Base-by-base conservation (phyloP, 1,140 invertebrate genomes). In the Polypedilum vanderplanki region DNA sequence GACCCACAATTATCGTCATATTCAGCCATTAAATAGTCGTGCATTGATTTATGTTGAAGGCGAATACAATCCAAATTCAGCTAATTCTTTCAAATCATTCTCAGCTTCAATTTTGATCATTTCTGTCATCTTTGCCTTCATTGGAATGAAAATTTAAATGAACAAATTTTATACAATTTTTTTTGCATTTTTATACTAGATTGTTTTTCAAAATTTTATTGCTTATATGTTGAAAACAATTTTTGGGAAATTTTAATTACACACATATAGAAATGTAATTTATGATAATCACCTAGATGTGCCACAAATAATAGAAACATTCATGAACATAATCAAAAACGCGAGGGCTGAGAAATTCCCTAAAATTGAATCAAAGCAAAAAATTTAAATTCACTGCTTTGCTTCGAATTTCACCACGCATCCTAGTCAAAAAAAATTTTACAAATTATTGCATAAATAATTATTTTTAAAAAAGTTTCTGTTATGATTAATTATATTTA, bases 1-100 rank as follows among this genome's bases (percentile, higher is more conserved):
- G 75, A 78, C 77, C n/a, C 80, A 84, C 77, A 86, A 85, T 41
- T 86, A 79, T 77, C 79, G 85, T 22, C 79, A 80, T 70, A 64
- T 85, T 18, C 85, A 86, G 76, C 76, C 77, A 18, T 76, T 81
- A 15, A 83, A 85, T 70, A 79, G 80, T 75, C 79, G 81, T 7
- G 78, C 80, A 3, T 76, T 82, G 22, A 78, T 82, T 0, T 24
- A 81, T 4, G 81, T 82, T 8, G 75, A 77, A 18, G 73, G 74
- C 73, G 76, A 18, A 5, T 64, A 57, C n/a, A 57, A n/a, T 15
- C 9, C 10, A 57, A 57, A 73, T 75, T 9, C 20, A 40, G 57
- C 40, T 5, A 41, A 17, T 5, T 64, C 74, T 1, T 5, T 57
- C 3, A 57, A 22, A 57, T 5, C 9, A 20, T 64, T 64, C 9